Base-by-base conservation (phyloP, 2,888 invertebrate genomes). In the Oegoconia quadripuncta region DNA sequence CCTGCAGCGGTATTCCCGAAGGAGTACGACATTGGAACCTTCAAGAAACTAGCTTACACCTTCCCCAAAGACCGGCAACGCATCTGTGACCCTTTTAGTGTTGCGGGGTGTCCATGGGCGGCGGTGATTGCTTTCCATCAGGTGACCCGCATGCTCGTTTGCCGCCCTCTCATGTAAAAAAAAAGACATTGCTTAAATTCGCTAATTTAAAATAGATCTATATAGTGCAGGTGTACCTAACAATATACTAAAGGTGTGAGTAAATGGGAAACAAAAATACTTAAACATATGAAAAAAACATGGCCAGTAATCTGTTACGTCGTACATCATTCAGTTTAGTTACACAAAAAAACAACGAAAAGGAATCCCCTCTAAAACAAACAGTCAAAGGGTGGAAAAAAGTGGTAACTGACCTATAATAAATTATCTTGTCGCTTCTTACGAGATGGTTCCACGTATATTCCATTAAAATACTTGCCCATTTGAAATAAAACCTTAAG, bases 401-500 rank as follows among this genome's bases (percentile, higher is more conserved):
- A 68, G 60, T 66, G 62, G 62, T 64, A 63, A 61, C 61, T 52
- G 54, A 61, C 59, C 70, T 52, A 61, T 67, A 62, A 72, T 75
- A 75, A 75, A 74, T 74, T 71, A 74, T 68, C 58, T 72, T 67
- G 60, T 74, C 70, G 59, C 56, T 60, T 59, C 55, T 59, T 57
- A 60, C 59, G 63, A 65, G 65, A 56, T 58, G 63, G 61, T 64
- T 62, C 64, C 62, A 59, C 25, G 57, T 45, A 45, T 43, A 38
- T 40, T 44, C 34, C 31, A 52, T 50, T 25, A 39, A 34, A 39
- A 39, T 27, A 40, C 31, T 23, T 14, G 26, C 37, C n/a, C 1
- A 34, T 39, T 12, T 5, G 33, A 11, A 69, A 53, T 52, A 14
- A 18, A 17, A 42, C 52, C 59, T 47, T 37, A 66, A 54, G 28